Evolutionary conservation across 2,888 invertebrate species (phyloP), one percentile per base, ranked within the genome.

Genomic region (Parapristionchus giblindavisi): DNA sequence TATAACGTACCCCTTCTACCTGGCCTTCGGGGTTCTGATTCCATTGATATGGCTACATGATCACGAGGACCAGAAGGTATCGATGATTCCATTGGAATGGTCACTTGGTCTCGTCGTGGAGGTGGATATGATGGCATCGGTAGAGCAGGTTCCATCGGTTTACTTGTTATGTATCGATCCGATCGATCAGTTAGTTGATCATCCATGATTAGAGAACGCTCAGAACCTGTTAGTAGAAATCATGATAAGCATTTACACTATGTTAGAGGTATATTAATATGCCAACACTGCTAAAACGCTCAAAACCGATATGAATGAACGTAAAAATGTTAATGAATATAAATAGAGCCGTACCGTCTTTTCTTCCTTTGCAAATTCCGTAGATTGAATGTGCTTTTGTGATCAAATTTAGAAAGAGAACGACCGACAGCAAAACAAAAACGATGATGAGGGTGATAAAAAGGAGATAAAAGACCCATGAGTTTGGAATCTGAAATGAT

Each of bases 381-480:
- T 81, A 81, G 61, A 83, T 81, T 2, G 80, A 79, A 63, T 85
- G 84, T 3, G 81, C 76, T 77, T 84, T 85, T 29, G 85, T 84
- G 75, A 83, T 76, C 54, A 87, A 79, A 77, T 83, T 85, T 32
- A 87, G 81, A 8, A 85, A 71, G 17, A 87, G 81, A 36, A 87
- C 80, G 29, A 85, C 75, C 36, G 86, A 85, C 34, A 87, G 78
- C 32, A 87, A 79, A 48, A 87, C 77, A 65, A 87, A 82, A 11
- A 87, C 87, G 48, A 85, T 77, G 36, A 86, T 87, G 17, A 87
- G 77, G 5, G 87, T 84, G 54, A 87, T 85, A 76, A 87, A 85
- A 36, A 87, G 78, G 17, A 87, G 75, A 75, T 87, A 87, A 79
- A 87, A 87, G n/a, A 87, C 84, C 87, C 87, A 87, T 36, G 85